A percentile compares a stretch with the other conserved stretches of the same genome.
phyloP scores from a whole-genome alignment of 2,113 vertebrate genomes.

The Callorhinus ursinus region DNA sequence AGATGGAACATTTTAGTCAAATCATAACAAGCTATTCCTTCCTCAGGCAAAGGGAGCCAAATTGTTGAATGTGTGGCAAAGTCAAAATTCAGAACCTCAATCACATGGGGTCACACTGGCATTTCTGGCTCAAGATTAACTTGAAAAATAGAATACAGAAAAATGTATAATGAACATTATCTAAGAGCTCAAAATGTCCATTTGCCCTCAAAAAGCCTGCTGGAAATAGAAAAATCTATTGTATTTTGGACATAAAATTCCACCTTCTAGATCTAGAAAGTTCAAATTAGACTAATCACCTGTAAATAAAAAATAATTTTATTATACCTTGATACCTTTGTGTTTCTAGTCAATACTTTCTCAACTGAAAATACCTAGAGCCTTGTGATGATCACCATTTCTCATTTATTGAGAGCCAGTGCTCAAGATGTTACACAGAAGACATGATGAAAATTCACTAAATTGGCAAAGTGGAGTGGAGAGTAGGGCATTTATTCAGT shows the following conservation, averaged over 20 bases:
- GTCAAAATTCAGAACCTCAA: constrained; percentile 3
- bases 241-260: constrained; percentile 23
- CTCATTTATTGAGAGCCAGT: background rate
- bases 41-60: constrained; percentile 6
- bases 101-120: background rate
- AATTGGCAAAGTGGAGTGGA: background rate
- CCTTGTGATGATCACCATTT: background rate
- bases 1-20: constrained; percentile 28
- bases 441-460: background rate
- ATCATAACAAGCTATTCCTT: background rate
- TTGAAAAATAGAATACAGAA: constrained; percentile 44
- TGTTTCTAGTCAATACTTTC: constrained; percentile 24
- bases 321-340: background rate
- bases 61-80: background rate
- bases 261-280: background rate
- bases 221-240: constrained; percentile 4
- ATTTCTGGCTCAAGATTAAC: constrained; percentile 16
- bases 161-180: constrained; percentile 34
- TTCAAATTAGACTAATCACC: constrained; percentile 24
- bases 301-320: constrained; percentile 29
- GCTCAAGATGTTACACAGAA: background rate
- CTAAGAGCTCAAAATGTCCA: background rate
- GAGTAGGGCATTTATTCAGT: background rate
- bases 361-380: background rate
- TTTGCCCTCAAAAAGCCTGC: constrained; percentile 19